A percentile compares a stretch with the other conserved stretches of the same genome.
Conservation (phyloP, 2,797 vertebrate species). For the Moxostoma hubbsi region DNA sequence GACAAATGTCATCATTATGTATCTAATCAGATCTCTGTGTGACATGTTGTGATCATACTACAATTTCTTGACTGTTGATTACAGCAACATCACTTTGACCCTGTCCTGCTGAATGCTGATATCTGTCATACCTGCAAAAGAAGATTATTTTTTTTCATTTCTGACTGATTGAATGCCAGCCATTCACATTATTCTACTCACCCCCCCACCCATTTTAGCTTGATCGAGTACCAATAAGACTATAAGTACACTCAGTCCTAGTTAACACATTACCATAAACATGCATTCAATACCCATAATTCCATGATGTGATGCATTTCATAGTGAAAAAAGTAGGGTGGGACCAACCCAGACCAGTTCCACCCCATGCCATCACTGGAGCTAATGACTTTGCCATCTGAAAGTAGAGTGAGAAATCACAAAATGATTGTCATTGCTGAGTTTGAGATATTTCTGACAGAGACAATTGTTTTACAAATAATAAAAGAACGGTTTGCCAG, state of each 20-base stretch:
- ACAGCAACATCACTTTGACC: neutral
- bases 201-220: too few relatives aligned
- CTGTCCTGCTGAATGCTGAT: slow-evolving; percentile 17
- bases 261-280: too few relatives aligned
- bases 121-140: slow-evolving; percentile 2
- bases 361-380: neutral
- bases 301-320: too few relatives aligned
- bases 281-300: too few relatives aligned
- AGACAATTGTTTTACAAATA: slow-evolving; percentile 24
- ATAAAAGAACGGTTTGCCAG: slow-evolving; percentile 18
- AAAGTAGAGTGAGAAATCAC: slow-evolving; percentile 28
- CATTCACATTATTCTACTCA: neutral
- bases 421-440: slow-evolving; percentile 31
- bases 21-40: too few relatives aligned
- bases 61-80: slow-evolving; percentile 23
- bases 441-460: slow-evolving; percentile 26
- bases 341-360: neutral
- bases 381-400: slow-evolving; percentile 5
- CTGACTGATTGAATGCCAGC: neutral
- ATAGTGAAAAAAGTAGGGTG: too few relatives aligned
- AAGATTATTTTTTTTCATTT: neutral
- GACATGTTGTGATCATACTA: slow-evolving; percentile 29
- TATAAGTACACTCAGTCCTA: too few relatives aligned
- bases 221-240: too few relatives aligned
- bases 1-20: slow-evolving; percentile 13